Evolutionary conservation across 2,888 invertebrate species (phyloP).

Genomic region (Ceramica pisi): DNA sequence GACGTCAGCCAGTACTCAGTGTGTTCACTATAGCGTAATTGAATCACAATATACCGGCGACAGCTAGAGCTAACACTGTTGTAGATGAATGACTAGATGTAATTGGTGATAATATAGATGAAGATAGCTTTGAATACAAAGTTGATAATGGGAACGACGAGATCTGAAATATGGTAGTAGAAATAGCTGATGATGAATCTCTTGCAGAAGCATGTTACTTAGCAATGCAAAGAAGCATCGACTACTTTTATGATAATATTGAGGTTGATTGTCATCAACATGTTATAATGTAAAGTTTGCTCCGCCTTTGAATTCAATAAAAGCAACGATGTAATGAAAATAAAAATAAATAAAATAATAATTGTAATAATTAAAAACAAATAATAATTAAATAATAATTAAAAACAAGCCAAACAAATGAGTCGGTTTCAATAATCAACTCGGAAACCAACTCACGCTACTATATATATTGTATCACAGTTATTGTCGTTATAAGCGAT

Average conservation of each 20-base stretch:
- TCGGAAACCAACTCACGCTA: slow-evolving; percentile 70
- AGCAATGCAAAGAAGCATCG: neutral
- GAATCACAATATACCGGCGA: slow-evolving; percentile 75
- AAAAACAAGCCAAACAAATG: slow-evolving; percentile 68
- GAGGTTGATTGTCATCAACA: neutral
- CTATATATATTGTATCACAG: slow-evolving; percentile 79
- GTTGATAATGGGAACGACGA: neutral
- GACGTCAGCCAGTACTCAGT: slow-evolving; percentile 60
- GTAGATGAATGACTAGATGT: slow-evolving; percentile 59
- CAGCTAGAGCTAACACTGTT: slow-evolving; percentile 63
- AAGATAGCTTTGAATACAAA: slow-evolving; percentile 24
- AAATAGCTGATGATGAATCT: neutral
- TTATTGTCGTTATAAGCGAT: slow-evolving; percentile 81
- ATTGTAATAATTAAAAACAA: slow-evolving; percentile 17
- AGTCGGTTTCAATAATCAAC: slow-evolving; percentile 75
- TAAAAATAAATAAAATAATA: slow-evolving; percentile 27
- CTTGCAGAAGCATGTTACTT: neutral
- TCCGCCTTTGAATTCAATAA: neutral
- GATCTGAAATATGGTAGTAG: neutral
- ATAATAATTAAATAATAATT: slow-evolving; percentile 40
- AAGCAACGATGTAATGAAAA: neutral
- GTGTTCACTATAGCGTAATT: slow-evolving; percentile 72
- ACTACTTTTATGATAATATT: neutral
- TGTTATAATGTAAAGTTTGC: neutral
- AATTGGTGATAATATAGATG: slow-evolving; percentile 43